A percentile compares a stretch with the other conserved stretches of the same genome.
phyloP scores from a whole-genome alignment of 2,888 invertebrate species.

The Agonopterix arenella region DNA sequence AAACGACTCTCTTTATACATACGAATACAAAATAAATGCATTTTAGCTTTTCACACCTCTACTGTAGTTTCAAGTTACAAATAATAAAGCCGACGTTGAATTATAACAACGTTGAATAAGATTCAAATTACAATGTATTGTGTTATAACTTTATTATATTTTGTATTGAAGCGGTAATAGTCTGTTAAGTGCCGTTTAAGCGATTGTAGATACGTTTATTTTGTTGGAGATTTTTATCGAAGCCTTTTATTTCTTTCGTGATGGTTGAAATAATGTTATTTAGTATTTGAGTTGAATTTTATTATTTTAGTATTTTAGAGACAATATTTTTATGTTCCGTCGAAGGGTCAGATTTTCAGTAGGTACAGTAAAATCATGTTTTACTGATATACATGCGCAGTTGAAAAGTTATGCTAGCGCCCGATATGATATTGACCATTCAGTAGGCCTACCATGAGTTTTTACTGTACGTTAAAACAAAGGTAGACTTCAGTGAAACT shows the following conservation, averaged over 20 bases:
- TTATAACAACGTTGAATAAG: constrained; percentile 12
- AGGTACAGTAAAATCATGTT: too few relatives aligned
- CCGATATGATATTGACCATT: too few relatives aligned
- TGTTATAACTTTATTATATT: constrained; percentile 9
- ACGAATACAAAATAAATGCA: constrained; percentile 5
- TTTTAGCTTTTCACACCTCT: constrained; percentile 24
- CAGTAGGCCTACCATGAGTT: too few relatives aligned
- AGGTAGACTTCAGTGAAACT: too few relatives aligned
- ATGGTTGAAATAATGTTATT: not conserved
- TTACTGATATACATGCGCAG: too few relatives aligned
- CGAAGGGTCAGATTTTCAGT: too few relatives aligned
- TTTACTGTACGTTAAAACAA: too few relatives aligned
- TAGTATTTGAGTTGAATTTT: too few relatives aligned
- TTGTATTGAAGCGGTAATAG: constrained; percentile 23
- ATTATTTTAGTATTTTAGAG: too few relatives aligned
- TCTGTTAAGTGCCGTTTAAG: constrained; percentile 34
- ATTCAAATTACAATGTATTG: constrained; percentile 14
- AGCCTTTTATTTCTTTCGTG: constrained; percentile 1
- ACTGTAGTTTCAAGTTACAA: constrained; percentile 31
- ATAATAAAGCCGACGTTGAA: constrained; percentile 23
- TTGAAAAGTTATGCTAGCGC: too few relatives aligned
- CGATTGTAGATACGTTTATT: constrained; percentile 20
- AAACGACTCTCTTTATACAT: constrained; percentile 4
- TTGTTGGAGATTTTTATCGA: constrained; percentile 19
- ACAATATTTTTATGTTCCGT: too few relatives aligned